These are phyloP conservation scores for Calyptomena viridis DNA, from an alignment of 2,113 vertebrate species.

Conservation along the genomic window DNA sequence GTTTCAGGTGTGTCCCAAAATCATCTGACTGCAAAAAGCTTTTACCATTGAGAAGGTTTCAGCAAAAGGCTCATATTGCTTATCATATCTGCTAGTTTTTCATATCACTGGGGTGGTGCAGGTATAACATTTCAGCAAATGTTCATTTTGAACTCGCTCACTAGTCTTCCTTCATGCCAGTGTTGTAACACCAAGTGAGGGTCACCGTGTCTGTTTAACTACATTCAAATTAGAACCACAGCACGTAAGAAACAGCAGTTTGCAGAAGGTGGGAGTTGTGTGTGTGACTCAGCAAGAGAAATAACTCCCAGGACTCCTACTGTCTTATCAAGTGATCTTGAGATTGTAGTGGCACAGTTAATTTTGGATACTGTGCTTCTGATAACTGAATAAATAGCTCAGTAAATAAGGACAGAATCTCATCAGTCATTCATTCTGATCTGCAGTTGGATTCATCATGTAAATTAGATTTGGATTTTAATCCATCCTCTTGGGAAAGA, in stretches of 20 bases:
- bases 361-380: neutral
- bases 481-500: neutral
- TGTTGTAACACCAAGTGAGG: neutral
- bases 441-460: neutral
- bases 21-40: neutral
- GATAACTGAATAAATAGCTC: constrained; percentile 1
- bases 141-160: neutral
- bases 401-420: constrained; percentile 12
- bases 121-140: neutral
- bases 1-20: neutral
- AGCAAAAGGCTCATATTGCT: neutral
- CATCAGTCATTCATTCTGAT: constrained; percentile 9
- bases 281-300: neutral
- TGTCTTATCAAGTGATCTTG: neutral
- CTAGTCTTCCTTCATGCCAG: neutral
- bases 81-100: neutral
- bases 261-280: neutral
- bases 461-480: neutral
- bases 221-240: neutral
- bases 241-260: neutral
- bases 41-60: neutral
- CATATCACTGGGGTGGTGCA: neutral
- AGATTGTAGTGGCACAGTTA: neutral
- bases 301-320: neutral
- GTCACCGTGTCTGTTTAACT: neutral